Conservation (phyloP, 2,113 vertebrate species). For the Saguinus midas region DNA sequence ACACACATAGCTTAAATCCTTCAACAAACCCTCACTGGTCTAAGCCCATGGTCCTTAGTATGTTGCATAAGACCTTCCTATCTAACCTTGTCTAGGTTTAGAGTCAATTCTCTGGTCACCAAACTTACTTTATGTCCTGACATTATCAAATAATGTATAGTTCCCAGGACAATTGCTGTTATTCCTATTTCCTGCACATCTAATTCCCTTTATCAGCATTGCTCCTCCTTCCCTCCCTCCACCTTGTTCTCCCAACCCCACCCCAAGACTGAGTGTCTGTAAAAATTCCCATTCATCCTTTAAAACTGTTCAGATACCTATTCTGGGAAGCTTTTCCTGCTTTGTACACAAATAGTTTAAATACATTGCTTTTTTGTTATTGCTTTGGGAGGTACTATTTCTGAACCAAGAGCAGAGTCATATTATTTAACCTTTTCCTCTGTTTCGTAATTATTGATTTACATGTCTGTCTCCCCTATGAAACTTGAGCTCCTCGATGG, state of each 20-base stretch:
- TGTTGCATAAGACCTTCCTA: neutral
- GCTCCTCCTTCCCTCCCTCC: neutral
- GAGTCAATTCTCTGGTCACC: neutral
- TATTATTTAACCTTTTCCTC: neutral
- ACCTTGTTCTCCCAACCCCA: neutral
- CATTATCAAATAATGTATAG: neutral
- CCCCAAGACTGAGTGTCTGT: neutral
- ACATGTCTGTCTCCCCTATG: neutral
- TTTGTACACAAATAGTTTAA: neutral
- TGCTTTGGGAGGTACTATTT: neutral
- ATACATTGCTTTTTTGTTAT: neutral
- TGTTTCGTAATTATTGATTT: conserved; percentile 29
- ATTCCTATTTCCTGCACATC: neutral
- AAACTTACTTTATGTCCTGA: neutral
- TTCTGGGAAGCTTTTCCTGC: neutral
- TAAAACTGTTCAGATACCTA: neutral
- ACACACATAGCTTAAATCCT: neutral
- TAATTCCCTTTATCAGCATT: neutral
- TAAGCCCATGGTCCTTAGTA: neutral
- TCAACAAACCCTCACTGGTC: neutral
- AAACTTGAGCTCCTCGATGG: neutral
- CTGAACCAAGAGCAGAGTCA: neutral
- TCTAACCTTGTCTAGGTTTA: neutral
- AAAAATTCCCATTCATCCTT: neutral
- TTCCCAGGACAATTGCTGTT: neutral